Base-by-base conservation (phyloP, 2,113 vertebrate genomes). In the Australoheros scitulus region DNA sequence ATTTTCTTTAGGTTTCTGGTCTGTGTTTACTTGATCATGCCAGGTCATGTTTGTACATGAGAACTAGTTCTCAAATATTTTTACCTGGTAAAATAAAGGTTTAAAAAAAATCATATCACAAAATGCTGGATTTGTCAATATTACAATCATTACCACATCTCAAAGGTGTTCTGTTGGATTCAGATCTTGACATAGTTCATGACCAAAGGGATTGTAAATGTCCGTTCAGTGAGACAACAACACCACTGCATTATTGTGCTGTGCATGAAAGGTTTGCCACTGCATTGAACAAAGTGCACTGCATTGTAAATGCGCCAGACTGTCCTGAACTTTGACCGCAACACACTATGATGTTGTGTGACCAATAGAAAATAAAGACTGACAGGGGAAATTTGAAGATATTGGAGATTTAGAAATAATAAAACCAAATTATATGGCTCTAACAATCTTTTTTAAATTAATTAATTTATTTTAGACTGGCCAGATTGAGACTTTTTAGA, bases 151-250 rank as follows among this genome's bases (percentile, higher is more conserved):
- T 36, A 22, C 29, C 7, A 9, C 20, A 61, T 6, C 8, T 38
- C 20, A 26, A 55, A 55, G n/a, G 22, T 55, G 9, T 1, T 64
- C n/a, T 26, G 14, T 65, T 57, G 4, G 26, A 60, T 78, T 29
- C 38, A 56, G 32, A 24, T 56, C 4, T 63, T n/a, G 22, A 50
- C 29, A 79, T 57, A 29, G 29, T 64, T 7, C 13, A 34, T 80
- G 22, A 60, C 50, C 11, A 5, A 43, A 43, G 41, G 11, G 41
- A 43, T 5, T 43, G 13, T 43, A 14, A 43, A 43, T 4, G 41
- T 41, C 7, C 11, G 14, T 65, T 43, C 2, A 68, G 2, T 47
- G n/a, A 17, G 0, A 17, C 13, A 65, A 18, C 0, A 0, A 14
- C 38, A 18, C 22, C 38, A 17, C 64, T 0, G 17, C 0, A 56